Conservation (phyloP, 92 coral and sea anemone species). For the Phenganax subtilis region DNA sequence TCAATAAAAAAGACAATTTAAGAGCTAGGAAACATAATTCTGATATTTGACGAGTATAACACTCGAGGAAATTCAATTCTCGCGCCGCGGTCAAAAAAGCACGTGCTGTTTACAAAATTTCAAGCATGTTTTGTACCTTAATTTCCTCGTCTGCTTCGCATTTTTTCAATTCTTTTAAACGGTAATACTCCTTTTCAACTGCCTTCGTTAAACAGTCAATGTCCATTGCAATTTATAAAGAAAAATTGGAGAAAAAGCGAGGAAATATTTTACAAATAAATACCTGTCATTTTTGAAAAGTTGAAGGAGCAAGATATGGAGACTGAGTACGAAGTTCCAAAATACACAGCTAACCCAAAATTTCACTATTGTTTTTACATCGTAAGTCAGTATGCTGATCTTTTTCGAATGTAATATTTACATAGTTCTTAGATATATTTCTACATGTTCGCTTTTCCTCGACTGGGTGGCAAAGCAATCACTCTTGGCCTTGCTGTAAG, state of each 20-base stretch:
- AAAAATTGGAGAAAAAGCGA: not conserved
- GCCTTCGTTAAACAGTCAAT: conserved; percentile 55
- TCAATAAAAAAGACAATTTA: not conserved
- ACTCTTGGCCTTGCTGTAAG: conserved; percentile 75
- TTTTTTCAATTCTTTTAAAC: conserved; percentile 63
- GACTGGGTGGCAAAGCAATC: conserved; percentile 88
- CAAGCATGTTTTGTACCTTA: conserved; percentile 50
- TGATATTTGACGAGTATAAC: not conserved
- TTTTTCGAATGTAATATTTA: not conserved
- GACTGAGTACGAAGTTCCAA: not conserved
- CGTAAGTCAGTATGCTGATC: too few relatives aligned
- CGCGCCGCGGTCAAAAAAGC: not conserved
- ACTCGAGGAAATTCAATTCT: not conserved
- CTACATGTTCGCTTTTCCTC: conserved; percentile 31
- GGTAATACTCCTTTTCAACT: conserved; percentile 75
- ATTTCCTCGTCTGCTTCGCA: conserved; percentile 64
- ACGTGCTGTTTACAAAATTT: conserved; percentile 5
- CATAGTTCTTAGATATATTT: not conserved
- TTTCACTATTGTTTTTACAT: not conserved
- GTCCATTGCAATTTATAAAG: conserved; percentile 28
- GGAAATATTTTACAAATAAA: not conserved
- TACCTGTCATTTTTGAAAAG: not conserved
- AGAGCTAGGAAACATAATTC: not conserved
- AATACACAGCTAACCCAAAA: conserved; percentile 10
- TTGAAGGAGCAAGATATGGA: not conserved